phyloP scores from a whole-genome alignment of 1,140 invertebrate species.

The Apocrypta bakeri region DNA sequence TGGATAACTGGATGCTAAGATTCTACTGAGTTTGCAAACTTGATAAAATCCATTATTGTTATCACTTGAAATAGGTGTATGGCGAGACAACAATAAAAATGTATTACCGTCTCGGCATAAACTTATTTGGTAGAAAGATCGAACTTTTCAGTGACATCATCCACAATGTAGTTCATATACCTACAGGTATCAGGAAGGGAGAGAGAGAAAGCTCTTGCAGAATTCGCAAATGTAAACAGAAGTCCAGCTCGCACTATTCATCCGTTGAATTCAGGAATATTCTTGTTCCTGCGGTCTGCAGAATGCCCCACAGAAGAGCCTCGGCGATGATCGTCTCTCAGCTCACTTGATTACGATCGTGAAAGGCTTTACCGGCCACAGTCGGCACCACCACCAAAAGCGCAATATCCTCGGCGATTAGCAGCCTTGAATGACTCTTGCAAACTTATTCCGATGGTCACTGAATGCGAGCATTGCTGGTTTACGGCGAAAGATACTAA shows the following conservation, averaged over 20 bases:
- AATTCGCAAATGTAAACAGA: slow-evolving; percentile 39
- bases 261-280: not conserved
- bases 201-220: slow-evolving; percentile 24
- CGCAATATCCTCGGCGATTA: slow-evolving; percentile 16
- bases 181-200: too few species aligned
- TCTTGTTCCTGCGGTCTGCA: not conserved
- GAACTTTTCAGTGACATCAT: too few species aligned
- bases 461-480: not conserved
- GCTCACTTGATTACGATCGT: slow-evolving; percentile 7
- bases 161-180: too few species aligned
- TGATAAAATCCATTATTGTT: not conserved
- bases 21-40: not conserved
- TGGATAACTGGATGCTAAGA: not conserved
- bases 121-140: too few species aligned
- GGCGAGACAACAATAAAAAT: too few species aligned
- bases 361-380: not conserved
- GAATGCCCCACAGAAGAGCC: not conserved
- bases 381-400: not conserved
- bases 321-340: not conserved
- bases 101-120: too few species aligned
- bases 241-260: not conserved
- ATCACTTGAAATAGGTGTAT: too few species aligned
- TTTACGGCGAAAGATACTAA: not conserved
- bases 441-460: not conserved
- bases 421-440: not conserved